Conservation (phyloP, 2,888 invertebrate genomes). For the Azorinus chamasolen region DNA sequence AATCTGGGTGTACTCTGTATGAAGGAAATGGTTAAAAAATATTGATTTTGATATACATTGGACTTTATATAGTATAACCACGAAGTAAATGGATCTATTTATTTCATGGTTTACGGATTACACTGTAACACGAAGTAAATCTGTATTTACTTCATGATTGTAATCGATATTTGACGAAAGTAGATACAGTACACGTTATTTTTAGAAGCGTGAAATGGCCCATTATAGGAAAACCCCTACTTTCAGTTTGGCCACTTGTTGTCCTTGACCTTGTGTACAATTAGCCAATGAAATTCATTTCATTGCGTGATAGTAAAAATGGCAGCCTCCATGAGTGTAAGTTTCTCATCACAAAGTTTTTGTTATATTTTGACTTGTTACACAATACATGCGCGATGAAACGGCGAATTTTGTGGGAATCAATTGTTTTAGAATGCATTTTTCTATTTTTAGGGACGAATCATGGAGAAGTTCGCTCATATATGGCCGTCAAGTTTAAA, state of each 20-base stretch:
- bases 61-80: too few species aligned
- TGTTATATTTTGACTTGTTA: background rate
- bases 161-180: too few species aligned
- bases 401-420: background rate
- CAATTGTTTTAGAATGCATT: slow-evolving; percentile 2
- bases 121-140: too few species aligned
- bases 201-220: background rate
- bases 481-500: slow-evolving; percentile 73
- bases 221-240: slow-evolving; percentile 11
- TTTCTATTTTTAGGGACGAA: slow-evolving; percentile 69
- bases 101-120: too few species aligned
- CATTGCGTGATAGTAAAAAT: slow-evolving; percentile 58
- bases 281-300: slow-evolving; percentile 43
- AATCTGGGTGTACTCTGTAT: too few species aligned
- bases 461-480: slow-evolving; percentile 70
- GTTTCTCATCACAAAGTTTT: background rate
- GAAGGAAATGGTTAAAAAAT: too few species aligned
- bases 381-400: background rate
- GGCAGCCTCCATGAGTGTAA: slow-evolving; percentile 65
- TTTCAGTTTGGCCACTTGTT: slow-evolving; percentile 21
- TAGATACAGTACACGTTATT: too few species aligned
- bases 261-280: slow-evolving; percentile 35
- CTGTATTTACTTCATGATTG: too few species aligned
- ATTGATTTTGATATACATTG: too few species aligned
- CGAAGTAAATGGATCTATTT: too few species aligned